phyloP scores from a whole-genome alignment of 2,888 invertebrate genomes.

The Seira musarum region DNA sequence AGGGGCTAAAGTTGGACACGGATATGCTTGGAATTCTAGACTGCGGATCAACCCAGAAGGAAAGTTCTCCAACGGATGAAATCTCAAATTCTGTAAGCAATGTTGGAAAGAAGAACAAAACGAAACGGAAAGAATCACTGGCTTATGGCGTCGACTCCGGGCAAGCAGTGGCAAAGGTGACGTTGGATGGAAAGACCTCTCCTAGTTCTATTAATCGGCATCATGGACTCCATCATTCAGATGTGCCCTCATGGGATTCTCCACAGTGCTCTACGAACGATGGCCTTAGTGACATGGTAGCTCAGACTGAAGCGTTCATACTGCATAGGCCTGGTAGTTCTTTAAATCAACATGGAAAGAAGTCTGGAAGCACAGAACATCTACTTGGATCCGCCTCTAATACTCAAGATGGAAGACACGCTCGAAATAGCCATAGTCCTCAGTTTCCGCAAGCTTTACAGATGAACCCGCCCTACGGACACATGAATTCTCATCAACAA shows the following conservation, averaged over 20 bases:
- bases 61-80: constrained; percentile 17
- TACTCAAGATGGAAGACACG: constrained; percentile 10
- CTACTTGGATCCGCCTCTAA: constrained; percentile 18
- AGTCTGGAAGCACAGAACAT: constrained; percentile 45
- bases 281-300: constrained; percentile 65
- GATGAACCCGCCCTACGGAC: constrained; percentile 18
- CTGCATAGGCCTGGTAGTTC: constrained; percentile 57
- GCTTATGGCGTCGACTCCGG: neutral
- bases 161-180: neutral
- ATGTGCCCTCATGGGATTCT: constrained; percentile 64
- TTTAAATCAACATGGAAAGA: constrained; percentile 11
- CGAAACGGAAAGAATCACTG: constrained; percentile 41
- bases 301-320: constrained; percentile 65
- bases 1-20: neutral
- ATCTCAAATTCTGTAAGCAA: neutral
- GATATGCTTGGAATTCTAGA: neutral
- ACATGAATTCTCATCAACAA: constrained; percentile 38
- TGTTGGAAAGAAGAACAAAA: constrained; percentile 35
- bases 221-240: constrained; percentile 24
- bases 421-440: constrained; percentile 46
- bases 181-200: constrained; percentile 37
- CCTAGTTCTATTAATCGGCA: constrained; percentile 27
- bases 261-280: constrained; percentile 62
- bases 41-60: constrained; percentile 17
- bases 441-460: constrained; percentile 46